These are phyloP conservation scores for Plagodis dolabraria DNA, from an alignment of 2,888 invertebrate genomes.

Conservation along the genomic window DNA sequence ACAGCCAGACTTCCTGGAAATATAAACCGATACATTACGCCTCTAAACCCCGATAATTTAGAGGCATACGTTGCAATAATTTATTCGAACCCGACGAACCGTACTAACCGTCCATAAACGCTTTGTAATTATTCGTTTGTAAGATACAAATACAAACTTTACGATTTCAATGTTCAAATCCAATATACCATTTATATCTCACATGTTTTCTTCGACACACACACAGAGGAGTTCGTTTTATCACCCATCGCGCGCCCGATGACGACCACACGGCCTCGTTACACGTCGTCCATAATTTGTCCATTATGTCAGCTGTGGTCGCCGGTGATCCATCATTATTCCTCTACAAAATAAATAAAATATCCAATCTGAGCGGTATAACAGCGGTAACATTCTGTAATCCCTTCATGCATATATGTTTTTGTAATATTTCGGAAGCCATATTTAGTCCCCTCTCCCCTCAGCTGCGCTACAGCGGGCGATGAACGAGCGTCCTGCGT, in stretches of 20 bases:
- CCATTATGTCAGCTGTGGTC: conserved; percentile 56
- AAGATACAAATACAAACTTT: conserved; percentile 82
- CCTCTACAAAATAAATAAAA: conserved; percentile 57
- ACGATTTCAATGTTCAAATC: conserved; percentile 72
- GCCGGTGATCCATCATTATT: conserved; percentile 56
- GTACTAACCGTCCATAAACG: conserved; percentile 66
- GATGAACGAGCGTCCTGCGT: conserved; percentile 34
- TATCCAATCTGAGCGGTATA: conserved; percentile 66
- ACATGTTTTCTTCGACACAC: conserved; percentile 71
- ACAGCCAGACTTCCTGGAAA: conserved; percentile 36
- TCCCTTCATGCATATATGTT: conserved; percentile 82
- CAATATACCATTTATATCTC: conserved; percentile 75
- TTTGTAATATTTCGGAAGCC: conserved; percentile 76
- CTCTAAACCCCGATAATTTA: conserved; percentile 57
- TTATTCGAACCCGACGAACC: conserved; percentile 60
- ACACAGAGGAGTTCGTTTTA: conserved; percentile 60
- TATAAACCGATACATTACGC: conserved; percentile 38
- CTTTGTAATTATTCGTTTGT: conserved; percentile 77
- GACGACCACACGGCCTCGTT: conserved; percentile 45
- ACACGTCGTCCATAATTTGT: conserved; percentile 63
- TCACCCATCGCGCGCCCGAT: conserved; percentile 56
- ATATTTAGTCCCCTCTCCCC: conserved; percentile 55
- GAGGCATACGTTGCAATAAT: conserved; percentile 59
- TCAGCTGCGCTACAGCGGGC: conserved; percentile 19
- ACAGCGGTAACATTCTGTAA: conserved; percentile 73